Evolutionary conservation across 2,888 invertebrate species (phyloP).

Genomic region (Sphaerophoria taeniata): DNA sequence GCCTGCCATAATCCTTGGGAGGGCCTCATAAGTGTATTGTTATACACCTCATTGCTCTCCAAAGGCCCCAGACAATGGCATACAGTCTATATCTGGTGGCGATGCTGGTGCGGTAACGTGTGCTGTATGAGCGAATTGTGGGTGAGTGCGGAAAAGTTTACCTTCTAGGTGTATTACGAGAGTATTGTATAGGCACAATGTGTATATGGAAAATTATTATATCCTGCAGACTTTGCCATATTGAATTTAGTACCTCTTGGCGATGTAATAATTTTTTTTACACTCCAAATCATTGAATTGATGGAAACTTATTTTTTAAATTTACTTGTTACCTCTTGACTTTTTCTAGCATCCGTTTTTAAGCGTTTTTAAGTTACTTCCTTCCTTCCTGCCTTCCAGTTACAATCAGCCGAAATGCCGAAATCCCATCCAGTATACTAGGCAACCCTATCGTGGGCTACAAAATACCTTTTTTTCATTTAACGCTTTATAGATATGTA

Average conservation of each 20-base stretch:
- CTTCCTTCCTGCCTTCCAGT: too few species aligned
- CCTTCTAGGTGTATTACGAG: slow-evolving; percentile 69
- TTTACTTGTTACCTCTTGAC: too few species aligned
- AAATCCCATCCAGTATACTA: too few species aligned
- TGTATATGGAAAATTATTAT: slow-evolving; percentile 35
- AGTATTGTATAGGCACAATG: neutral
- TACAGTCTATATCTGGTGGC: slow-evolving; percentile 8
- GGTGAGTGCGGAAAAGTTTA: slow-evolving; percentile 66
- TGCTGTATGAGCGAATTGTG: slow-evolving; percentile 8
- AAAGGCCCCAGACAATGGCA: slow-evolving; percentile 68
- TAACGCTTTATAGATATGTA: too few species aligned
- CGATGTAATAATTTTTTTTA: slow-evolving; percentile 42
- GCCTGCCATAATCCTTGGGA: slow-evolving; percentile 73
- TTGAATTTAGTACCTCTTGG: slow-evolving; percentile 68
- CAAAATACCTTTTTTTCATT: too few species aligned
- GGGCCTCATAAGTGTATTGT: slow-evolving; percentile 71
- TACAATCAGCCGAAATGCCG: too few species aligned
- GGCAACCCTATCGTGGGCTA: too few species aligned
- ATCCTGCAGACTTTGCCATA: slow-evolving; percentile 73
- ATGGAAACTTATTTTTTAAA: neutral
- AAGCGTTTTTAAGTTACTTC: too few species aligned
- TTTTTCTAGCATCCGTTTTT: too few species aligned
- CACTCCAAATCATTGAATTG: neutral
- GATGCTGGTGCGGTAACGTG: neutral
- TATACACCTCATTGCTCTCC: slow-evolving; percentile 74